Evolutionary conservation across 2,797 vertebrate genomes (phyloP), one percentile per base, ranked within the genome.

Genomic region (Intellagama lesueurii): DNA sequence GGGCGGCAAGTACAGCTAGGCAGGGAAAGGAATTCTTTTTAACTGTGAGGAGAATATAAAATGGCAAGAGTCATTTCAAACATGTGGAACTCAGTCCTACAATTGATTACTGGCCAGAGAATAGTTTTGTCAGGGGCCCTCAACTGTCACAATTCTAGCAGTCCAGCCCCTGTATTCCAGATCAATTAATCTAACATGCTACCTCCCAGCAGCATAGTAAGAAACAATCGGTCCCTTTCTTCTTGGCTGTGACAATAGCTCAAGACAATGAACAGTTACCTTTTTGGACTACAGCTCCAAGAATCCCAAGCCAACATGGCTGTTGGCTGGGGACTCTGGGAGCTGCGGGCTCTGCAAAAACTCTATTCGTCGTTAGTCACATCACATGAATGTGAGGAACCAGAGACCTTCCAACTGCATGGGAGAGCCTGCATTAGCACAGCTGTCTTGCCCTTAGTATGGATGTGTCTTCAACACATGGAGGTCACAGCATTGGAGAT

Each of bases 31-130:
- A 2, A 40, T 32, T 32, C 17, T 22, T 35, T 22, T 83, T 49
- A 73, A 44, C 69, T 88, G 80, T 80, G 81, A 35, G 89, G 68
- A 16, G 24, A 32, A 68, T 9, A 86, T 47, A 30, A 92, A 89
- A 60, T 40, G n/a, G 28, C 24, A 60, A 16, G 30, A 72, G 6
- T 5, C 19, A 7, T 56, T 0, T 68, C 44, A 56, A 60, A 66
- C 85, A 87, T 56, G 70, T n/a, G 12, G 64, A 60, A 68, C 19
- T 69, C 69, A 72, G 56, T 28, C 32, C 17, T 77, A 77, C 4
- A 5, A 32, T 7, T 68, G 32, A 32, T 40, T 44, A 84, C 32
- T 87, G 0, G 0, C 4, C 64, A 49, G 49, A 47, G 72, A 6
- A 87, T 7, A 76, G 0, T 0, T 30, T 8, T 24, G 22, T 77